Conservation (phyloP, 2,797 vertebrate species). For the Schizopygopsis malacanthus region DNA sequence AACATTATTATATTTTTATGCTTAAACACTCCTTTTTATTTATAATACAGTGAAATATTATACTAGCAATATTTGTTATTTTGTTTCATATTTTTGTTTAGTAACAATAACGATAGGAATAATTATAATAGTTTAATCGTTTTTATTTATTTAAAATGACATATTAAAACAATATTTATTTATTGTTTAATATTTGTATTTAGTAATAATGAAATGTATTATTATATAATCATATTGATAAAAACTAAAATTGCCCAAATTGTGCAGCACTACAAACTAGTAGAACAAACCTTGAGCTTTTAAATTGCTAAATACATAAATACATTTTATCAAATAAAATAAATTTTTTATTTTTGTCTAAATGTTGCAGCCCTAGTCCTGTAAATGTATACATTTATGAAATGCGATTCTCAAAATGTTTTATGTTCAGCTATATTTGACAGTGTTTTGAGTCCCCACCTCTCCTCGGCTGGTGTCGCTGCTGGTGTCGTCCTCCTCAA, state of each 20-base stretch:
- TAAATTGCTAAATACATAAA: neutral
- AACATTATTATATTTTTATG: neutral
- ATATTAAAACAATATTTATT: neutral
- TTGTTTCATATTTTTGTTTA: neutral
- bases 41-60: neutral
- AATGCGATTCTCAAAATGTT: neutral
- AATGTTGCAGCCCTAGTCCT: neutral
- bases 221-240: neutral
- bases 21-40: neutral
- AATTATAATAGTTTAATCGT: neutral
- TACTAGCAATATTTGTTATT: neutral
- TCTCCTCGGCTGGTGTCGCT: conserved; percentile 76
- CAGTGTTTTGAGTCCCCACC: conserved; percentile 64
- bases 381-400: neutral
- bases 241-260: neutral
- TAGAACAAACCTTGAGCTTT: neutral
- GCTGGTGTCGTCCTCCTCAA: conserved; percentile 78
- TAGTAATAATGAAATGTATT: neutral
- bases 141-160: neutral
- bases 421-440: neutral
- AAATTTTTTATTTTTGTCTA: neutral
- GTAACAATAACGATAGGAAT: neutral
- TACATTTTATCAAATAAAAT: neutral
- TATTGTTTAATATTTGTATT: neutral
- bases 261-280: neutral